Evolutionary conservation across 2,888 invertebrate species (phyloP).

Genomic region (Malthinus flaveolus): DNA sequence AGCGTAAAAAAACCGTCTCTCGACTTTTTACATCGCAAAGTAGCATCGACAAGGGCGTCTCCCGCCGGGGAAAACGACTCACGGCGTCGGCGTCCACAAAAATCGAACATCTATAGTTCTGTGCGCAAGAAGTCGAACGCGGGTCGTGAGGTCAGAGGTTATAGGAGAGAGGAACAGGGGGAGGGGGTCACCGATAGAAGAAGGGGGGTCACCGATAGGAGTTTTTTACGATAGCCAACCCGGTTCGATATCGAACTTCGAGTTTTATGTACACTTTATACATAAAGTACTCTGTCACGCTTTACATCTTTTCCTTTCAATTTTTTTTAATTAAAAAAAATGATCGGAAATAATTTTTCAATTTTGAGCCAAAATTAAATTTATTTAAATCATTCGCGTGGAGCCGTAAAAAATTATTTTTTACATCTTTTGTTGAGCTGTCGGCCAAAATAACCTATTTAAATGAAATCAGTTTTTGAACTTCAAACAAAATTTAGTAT

Average conservation of each 20-base stretch:
- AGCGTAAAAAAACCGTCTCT: conserved; percentile 30
- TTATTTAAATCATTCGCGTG: too few species aligned
- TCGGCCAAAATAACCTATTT: too few species aligned
- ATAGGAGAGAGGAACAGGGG: conserved; percentile 24
- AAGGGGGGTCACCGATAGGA: conserved; percentile 43
- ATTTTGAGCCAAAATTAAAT: too few species aligned
- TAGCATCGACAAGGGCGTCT: conserved; percentile 36
- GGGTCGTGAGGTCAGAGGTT: conserved; percentile 45
- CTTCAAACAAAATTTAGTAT: too few species aligned
- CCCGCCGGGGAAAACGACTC: conserved; percentile 37
- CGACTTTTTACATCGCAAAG: conserved; percentile 34
- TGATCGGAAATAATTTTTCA: too few species aligned
- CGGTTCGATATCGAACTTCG: conserved; percentile 46
- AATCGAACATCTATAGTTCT: conserved; percentile 55
- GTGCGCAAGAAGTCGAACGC: conserved; percentile 51
- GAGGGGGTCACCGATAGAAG: conserved; percentile 35
- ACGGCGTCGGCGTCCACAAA: conserved; percentile 52
- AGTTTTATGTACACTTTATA: neutral
- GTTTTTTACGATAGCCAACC: conserved; percentile 53
- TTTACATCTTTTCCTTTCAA: too few species aligned
- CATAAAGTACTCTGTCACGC: too few species aligned
- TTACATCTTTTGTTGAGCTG: too few species aligned
- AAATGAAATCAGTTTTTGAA: too few species aligned
- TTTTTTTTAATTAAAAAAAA: too few species aligned
- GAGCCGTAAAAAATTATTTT: too few species aligned